A percentile compares a stretch with the other conserved stretches of the same genome.
Conservation (phyloP, 2,888 invertebrate species). For the Pecten maximus region DNA sequence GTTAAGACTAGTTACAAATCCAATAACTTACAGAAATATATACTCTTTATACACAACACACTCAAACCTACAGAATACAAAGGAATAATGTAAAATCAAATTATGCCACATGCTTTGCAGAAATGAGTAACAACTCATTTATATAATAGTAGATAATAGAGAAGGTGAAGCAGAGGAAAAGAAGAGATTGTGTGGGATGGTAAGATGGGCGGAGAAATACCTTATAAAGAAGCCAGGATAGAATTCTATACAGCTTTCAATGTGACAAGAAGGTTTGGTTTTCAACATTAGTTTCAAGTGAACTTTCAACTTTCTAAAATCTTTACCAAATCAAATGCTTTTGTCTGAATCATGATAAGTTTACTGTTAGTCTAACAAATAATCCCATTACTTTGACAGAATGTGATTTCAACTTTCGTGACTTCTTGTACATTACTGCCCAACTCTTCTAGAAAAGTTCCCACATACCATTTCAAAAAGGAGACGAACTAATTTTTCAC, state of each 20-base stretch:
- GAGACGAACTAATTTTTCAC: conserved; percentile 96
- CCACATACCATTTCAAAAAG: conserved; percentile 95
- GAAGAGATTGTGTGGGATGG: neutral
- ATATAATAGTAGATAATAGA: neutral
- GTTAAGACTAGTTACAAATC: no score
- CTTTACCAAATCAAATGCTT: neutral
- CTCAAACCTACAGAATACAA: neutral
- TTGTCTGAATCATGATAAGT: neutral
- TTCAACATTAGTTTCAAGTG: neutral
- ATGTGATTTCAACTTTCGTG: neutral
- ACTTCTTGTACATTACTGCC: neutral
- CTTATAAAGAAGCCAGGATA: neutral
- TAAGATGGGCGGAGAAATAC: neutral
- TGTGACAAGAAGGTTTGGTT: neutral
- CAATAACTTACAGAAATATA: no score
- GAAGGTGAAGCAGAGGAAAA: neutral
- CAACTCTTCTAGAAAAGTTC: neutral
- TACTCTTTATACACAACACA: no score
- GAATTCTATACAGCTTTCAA: neutral
- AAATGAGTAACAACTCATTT: neutral
- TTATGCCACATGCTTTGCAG: neutral
- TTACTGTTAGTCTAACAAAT: neutral
- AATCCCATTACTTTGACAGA: neutral
- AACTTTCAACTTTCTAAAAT: neutral
- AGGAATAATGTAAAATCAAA: neutral